A percentile compares a stretch with the other conserved stretches of the same genome.
Conservation (phyloP, 2,888 invertebrate species). For the Cerceris ruficornis region DNA sequence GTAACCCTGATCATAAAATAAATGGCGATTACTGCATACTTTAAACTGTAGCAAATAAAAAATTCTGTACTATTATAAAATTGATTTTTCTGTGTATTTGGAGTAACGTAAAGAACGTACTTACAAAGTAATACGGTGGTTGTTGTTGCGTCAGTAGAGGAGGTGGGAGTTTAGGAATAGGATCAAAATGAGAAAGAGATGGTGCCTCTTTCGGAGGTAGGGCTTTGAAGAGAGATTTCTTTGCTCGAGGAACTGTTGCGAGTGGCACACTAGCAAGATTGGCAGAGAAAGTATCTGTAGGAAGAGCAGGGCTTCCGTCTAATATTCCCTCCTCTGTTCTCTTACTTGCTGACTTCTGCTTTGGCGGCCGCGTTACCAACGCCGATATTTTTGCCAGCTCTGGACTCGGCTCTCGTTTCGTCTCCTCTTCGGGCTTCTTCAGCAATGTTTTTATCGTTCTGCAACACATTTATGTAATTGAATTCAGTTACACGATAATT, state of each 20-base stretch:
- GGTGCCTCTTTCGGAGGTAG: conserved; percentile 70
- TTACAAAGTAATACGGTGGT: conserved; percentile 76
- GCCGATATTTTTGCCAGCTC: conserved; percentile 93
- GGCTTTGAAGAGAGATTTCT: conserved; percentile 75
- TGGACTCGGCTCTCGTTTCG: conserved; percentile 88
- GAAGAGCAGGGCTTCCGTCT: conserved; percentile 75
- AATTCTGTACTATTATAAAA: neutral
- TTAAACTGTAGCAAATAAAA: no score
- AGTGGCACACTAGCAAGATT: conserved; percentile 71
- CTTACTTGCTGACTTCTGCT: conserved; percentile 85
- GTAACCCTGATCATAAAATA: no score
- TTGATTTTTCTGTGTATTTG: conserved; percentile 25
- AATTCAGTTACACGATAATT: conserved; percentile 5
- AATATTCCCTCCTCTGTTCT: conserved; percentile 77
- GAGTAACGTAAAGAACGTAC: conserved; percentile 67
- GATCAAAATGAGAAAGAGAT: conserved; percentile 62
- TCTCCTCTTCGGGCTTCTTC: conserved; percentile 84
- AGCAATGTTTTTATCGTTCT: conserved; percentile 88
- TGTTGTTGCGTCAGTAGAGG: conserved; percentile 68
- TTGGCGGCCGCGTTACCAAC: conserved; percentile 91
- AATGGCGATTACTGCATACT: no score
- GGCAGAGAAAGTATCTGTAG: conserved; percentile 76
- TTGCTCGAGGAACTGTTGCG: conserved; percentile 72
- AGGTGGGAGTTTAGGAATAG: conserved; percentile 62
- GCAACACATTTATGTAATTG: conserved; percentile 37